phyloP scores from a whole-genome alignment of 2,888 invertebrate genomes.

The Trypoxylon attenuatum region DNA sequence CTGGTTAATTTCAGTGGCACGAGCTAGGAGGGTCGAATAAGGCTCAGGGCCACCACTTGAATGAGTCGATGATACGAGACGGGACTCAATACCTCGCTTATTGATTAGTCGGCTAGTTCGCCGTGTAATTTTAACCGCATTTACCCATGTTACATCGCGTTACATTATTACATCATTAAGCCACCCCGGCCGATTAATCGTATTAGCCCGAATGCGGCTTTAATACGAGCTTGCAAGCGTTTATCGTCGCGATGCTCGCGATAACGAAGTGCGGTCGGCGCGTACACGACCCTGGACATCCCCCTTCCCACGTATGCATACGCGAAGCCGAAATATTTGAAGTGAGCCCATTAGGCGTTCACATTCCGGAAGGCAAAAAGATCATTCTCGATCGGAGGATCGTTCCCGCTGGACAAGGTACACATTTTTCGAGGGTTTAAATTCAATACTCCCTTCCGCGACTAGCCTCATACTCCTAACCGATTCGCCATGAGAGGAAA shows the following conservation, averaged over 20 bases:
- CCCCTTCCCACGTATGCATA: not conserved
- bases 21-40: too few relatives aligned
- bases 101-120: constrained; percentile 34
- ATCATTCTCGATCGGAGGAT: not conserved
- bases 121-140: constrained; percentile 48
- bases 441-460: constrained; percentile 12
- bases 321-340: constrained; percentile 33
- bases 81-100: constrained; percentile 17
- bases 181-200: constrained; percentile 49
- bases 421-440: constrained; percentile 11
- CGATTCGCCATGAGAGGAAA: constrained; percentile 4
- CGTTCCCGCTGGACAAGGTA: not conserved
- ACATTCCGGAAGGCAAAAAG: constrained; percentile 13
- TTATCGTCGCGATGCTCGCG: constrained; percentile 51
- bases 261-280: constrained; percentile 45
- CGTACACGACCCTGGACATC: constrained; percentile 13
- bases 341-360: constrained; percentile 16
- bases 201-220: constrained; percentile 53
- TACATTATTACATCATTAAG: constrained; percentile 53
- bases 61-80: not conserved
- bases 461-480: too few relatives aligned
- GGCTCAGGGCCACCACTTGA: constrained; percentile 4
- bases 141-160: constrained; percentile 46
- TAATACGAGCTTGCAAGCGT: constrained; percentile 42
- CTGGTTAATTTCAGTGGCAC: too few relatives aligned